Percentiles rank a stretch among this genome's conserved stretches.
These are phyloP conservation scores for Alligator sinensis DNA, from an alignment of 2,113 vertebrate genomes.

Conservation along the genomic window DNA sequence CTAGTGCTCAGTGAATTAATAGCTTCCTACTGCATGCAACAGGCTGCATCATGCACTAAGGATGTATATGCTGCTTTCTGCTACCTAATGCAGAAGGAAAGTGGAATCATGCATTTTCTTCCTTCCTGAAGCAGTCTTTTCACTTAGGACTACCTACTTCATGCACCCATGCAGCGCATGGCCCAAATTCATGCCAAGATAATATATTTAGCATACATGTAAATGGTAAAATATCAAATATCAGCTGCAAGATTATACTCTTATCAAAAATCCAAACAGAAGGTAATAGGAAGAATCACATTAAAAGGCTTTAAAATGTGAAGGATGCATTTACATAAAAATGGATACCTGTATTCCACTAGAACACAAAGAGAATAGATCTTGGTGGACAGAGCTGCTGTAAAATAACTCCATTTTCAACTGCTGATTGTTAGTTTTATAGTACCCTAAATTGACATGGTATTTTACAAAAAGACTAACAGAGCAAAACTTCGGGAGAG, in stretches of 20 bases:
- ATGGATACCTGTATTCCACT: fast-evolving
- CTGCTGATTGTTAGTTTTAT: background rate
- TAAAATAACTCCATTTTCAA: background rate
- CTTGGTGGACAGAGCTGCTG: background rate
- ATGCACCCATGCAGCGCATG: background rate
- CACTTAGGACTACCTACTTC: fast-evolving
- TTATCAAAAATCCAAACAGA: background rate
- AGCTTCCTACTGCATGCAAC: background rate
- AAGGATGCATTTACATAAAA: background rate
- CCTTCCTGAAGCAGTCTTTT: background rate
- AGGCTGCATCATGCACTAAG: background rate
- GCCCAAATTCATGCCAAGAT: background rate
- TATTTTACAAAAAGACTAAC: background rate
- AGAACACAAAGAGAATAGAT: background rate
- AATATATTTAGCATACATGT: background rate
- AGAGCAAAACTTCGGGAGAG: background rate
- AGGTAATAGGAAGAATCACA: background rate
- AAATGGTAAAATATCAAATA: background rate
- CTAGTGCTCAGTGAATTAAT: background rate
- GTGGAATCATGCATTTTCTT: background rate
- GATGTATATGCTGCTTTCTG: background rate
- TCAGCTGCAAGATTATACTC: too few relatives aligned
- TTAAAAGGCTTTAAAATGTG: background rate
- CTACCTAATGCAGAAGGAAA: background rate
- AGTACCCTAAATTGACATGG: fast-evolving